Evolutionary conservation across 1,140 invertebrate species (phyloP), one percentile per base, ranked within the genome.

Genomic region (Calephelis nemesis): DNA sequence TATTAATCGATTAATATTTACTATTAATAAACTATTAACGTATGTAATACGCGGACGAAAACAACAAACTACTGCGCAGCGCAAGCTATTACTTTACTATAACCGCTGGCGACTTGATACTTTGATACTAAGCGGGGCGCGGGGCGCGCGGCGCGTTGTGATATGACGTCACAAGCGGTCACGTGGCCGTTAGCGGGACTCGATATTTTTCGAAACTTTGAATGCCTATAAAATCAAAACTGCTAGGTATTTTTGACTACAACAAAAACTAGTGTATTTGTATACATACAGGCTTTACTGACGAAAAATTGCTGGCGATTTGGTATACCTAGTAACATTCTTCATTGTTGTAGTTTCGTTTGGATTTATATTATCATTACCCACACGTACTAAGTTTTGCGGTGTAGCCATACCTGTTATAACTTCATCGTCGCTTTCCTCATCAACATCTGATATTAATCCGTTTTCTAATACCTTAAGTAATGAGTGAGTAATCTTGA

Each of bases 1-100:
- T 63, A 63, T 63, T 63, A 63, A 47, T 63, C 42, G 62, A 63
- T 10, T 63, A 63, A 63, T 63, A 63, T 63, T 63, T 63, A 63
- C 62, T 63, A 63, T 63, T 63, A 63, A 47, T 63, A 63, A 1
- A 63, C 62, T 63, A 63, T 63, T 63, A 47, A 63, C 30, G 62
- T 63, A 63, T 19, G 15, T 19, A 19, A 63, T 47, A 63, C 62
- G 42, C 42, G 6, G 42, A 47, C 62, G 45, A 63, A 63, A 63
- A 63, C 62, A 63, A 63, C 62, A 63, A 63, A 63, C 45, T 63
- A 63, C 42, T 63, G 42, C 62, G 62, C 62, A 47, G 15, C 15
- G 15, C 15, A 19, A 47, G 62, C 62, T 63, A 63, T 63, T 63
- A 63, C 42, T 63, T 11, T 45, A 45, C 60, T 63, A 63, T 63